Base-by-base conservation (phyloP, 2,888 invertebrate species). In the Aradus depressus region DNA sequence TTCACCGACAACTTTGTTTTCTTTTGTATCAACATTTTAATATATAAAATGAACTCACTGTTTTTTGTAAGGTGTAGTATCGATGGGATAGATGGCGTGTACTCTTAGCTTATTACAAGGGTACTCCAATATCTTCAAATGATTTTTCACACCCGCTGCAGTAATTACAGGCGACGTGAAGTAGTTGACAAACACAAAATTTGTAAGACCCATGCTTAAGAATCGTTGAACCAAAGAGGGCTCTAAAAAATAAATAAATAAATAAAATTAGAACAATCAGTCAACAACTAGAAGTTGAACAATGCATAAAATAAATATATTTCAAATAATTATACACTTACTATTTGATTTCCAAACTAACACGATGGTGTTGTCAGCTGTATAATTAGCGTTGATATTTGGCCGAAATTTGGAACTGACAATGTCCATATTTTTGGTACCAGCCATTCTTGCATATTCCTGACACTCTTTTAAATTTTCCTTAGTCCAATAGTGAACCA, bases 261-360 rank as follows among this genome's bases (percentile, higher is more conserved):
- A 19, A 22, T 8, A 5, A 25, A 41, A 41, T 41, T 8, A 41
- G 22, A 34, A 34, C 16, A 34, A 8, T 41, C 23, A 21, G 25
- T 8, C n/a, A 23, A 41, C 10, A 6, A 34, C 35, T 14, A 39
- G 21, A 39, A n/a, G n/a, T n/a, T 28, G n/a, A 18, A 26, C 6
- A 28, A 28, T 14, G 31, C 14, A 44, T 16, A 18, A 19, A 4
- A n/a, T 39, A 39, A 39, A 18, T 14, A 35, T 16, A 35, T 14
- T 10, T 35, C 26, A 18, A 8, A 10, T 14, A 41, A 16, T 25
- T 23, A 25, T 16, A 16, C 12, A 25, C 18, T 10, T 47, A 47
- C 47, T 47, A 28, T 37, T 47, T n/a, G 32, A 47, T 14, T 47
- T 37, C 47, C 47, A 47, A 19, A 47, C 28, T 6, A 47, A 23